phyloP scores from a whole-genome alignment of 2,888 invertebrate genomes.

The Thecophora atra region DNA sequence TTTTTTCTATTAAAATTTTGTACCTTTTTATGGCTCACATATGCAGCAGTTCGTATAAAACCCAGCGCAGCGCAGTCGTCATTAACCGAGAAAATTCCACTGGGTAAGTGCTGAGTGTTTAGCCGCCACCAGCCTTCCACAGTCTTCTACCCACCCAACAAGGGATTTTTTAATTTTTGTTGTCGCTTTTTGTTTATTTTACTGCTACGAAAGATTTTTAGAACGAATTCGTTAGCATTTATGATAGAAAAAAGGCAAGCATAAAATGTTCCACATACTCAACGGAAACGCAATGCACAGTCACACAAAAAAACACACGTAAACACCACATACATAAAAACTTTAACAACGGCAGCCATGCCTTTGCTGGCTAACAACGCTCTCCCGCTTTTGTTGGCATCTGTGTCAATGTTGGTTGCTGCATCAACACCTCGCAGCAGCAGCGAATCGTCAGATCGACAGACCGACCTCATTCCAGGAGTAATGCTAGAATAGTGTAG shows the following conservation, averaged over 20 bases:
- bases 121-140: background rate
- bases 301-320: background rate
- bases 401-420: constrained; percentile 43
- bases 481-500: background rate
- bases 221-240: constrained; percentile 4
- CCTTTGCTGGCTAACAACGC: too few species aligned
- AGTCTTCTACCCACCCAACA: background rate
- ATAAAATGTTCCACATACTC: background rate
- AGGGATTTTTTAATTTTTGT: background rate
- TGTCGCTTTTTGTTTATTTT: constrained; percentile 2
- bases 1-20: constrained; percentile 59
- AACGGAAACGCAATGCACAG: background rate
- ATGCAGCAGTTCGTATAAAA: constrained; percentile 55
- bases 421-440: constrained; percentile 54
- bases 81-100: constrained; percentile 66
- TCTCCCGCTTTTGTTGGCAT: constrained; percentile 2
- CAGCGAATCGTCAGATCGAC: background rate
- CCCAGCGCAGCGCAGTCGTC: constrained; percentile 62
- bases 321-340: background rate
- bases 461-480: background rate
- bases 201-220: constrained; percentile 14
- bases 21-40: constrained; percentile 59
- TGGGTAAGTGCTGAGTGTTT: constrained; percentile 61
- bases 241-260: background rate
- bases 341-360: background rate